Conservation (phyloP, 2,888 invertebrate genomes). For the Cryptocephalus moraei region DNA sequence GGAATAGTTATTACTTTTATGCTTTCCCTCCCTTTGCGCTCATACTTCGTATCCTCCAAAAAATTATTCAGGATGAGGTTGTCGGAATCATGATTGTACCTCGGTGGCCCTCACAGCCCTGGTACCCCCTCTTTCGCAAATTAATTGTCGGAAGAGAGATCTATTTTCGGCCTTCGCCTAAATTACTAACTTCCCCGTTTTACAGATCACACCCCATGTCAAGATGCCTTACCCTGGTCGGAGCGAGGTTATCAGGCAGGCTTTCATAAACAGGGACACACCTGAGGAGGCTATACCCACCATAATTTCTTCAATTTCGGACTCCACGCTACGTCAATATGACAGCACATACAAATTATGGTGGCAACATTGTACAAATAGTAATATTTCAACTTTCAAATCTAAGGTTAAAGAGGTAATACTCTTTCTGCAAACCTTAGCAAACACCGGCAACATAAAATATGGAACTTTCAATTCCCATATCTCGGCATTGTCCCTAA, state of each 20-base stretch:
- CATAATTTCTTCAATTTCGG: conserved; percentile 11
- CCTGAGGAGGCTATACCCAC: conserved; percentile 10
- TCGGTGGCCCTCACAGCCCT: conserved; percentile 2
- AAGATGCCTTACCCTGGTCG: conserved; percentile 7
- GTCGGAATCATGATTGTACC: conserved; percentile 1
- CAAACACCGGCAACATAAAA: neutral
- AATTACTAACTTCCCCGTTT: conserved; percentile 2
- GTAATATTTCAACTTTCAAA: neutral
- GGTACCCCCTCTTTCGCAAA: conserved; percentile 1
- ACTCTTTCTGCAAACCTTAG: conserved; percentile 3
- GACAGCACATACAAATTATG: conserved; percentile 3
- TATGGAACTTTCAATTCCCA: neutral
- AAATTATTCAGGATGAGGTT: conserved; percentile 4
- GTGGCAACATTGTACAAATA: conserved; percentile 3
- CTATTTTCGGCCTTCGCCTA: neutral
- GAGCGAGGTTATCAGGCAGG: conserved; percentile 15
- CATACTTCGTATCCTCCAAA: conserved; percentile 1
- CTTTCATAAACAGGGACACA: conserved; percentile 10
- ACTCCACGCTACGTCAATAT: conserved; percentile 6
- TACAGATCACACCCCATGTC: conserved; percentile 1
- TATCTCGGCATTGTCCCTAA: neutral
- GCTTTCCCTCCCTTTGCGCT: conserved; percentile 14
- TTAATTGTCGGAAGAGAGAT: neutral
- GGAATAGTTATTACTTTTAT: conserved; percentile 9
- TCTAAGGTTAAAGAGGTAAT: neutral